These are phyloP conservation scores for Spondyliosoma cantharus DNA, from an alignment of 2,797 vertebrate genomes.

Conservation along the genomic window DNA sequence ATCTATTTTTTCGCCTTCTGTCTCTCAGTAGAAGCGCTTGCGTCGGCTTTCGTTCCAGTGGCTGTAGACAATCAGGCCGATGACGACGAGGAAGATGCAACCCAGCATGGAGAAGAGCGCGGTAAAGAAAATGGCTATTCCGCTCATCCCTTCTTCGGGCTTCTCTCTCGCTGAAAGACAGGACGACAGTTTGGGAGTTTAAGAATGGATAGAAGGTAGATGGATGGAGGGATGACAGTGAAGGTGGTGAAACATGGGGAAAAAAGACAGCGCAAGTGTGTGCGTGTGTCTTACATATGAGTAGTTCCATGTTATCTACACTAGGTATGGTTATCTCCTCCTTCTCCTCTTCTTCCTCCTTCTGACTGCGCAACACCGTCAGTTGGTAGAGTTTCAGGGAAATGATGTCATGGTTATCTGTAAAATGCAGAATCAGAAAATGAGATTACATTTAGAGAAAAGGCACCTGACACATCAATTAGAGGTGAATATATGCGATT, in stretches of 20 bases:
- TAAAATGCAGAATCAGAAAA: slow-evolving; percentile 24
- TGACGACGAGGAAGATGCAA: slow-evolving; percentile 90
- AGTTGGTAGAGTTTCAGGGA: slow-evolving; percentile 96
- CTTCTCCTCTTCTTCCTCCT: slow-evolving; percentile 88
- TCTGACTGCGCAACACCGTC: slow-evolving; percentile 87
- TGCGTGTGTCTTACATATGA: slow-evolving; percentile 76
- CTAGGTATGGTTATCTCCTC: slow-evolving; percentile 92
- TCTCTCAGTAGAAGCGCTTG: slow-evolving; percentile 94
- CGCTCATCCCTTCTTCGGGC: slow-evolving; percentile 86
- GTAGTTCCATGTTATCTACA: slow-evolving; percentile 93
- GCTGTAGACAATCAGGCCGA: slow-evolving; percentile 91
- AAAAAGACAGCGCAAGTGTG: not conserved
- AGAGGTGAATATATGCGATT: not conserved
- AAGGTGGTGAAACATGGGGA: not conserved
- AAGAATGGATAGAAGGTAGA: not conserved
- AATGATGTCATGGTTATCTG: slow-evolving; percentile 96
- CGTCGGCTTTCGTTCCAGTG: slow-evolving; percentile 94
- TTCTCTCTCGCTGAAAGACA: slow-evolving; percentile 78
- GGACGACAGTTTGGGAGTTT: not conserved
- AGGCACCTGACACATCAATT: not conserved
- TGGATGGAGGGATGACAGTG: not conserved
- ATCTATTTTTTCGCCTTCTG: not conserved
- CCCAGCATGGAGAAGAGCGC: slow-evolving; percentile 93
- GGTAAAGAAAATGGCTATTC: slow-evolving; percentile 90
- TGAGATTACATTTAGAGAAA: not conserved